Evolutionary conservation across 30 jellyfish, hydroid and myxozoan species (phyloP).

Genomic region (Pelagia noctiluca): DNA sequence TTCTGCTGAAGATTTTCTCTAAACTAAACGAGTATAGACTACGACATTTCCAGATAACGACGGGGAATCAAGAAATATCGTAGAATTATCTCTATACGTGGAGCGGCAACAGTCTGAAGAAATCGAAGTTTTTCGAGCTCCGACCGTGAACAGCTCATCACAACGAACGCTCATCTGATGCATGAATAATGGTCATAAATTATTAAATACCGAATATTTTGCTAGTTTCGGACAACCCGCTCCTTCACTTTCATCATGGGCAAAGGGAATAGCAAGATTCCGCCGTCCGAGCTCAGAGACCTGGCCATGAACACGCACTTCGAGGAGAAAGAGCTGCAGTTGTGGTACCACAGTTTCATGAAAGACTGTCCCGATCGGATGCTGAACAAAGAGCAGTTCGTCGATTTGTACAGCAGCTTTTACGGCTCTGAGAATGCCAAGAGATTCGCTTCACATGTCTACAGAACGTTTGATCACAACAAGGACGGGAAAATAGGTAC

Average conservation of each 20-base stretch:
- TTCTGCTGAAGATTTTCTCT: too few relatives aligned
- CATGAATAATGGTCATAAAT: slow-evolving; percentile 11
- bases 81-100: too few relatives aligned
- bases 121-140: too few relatives aligned
- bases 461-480: slow-evolving; percentile 74
- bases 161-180: too few relatives aligned
- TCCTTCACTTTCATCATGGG: too few relatives aligned
- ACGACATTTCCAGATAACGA: too few relatives aligned
- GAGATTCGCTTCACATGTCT: slow-evolving; percentile 73
- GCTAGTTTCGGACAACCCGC: neutral
- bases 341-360: slow-evolving; percentile 67
- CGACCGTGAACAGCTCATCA: too few relatives aligned
- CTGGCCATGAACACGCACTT: slow-evolving; percentile 51
- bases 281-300: slow-evolving; percentile 73
- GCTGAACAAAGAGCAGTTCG: slow-evolving; percentile 58
- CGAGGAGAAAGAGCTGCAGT: slow-evolving; percentile 73
- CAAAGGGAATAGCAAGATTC: slow-evolving; percentile 60
- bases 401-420: slow-evolving; percentile 65
- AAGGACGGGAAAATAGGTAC: slow-evolving; percentile 80
- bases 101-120: too few relatives aligned
- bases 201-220: slow-evolving; percentile 22
- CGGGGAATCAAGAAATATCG: too few relatives aligned
- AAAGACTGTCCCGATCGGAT: slow-evolving; percentile 82
- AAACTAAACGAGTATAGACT: too few relatives aligned
- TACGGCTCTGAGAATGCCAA: slow-evolving; percentile 74